A percentile compares a stretch with the other conserved stretches of the same genome.
phyloP scores from a whole-genome alignment of 2,113 vertebrate species.

The Hyperopisus bebe region DNA sequence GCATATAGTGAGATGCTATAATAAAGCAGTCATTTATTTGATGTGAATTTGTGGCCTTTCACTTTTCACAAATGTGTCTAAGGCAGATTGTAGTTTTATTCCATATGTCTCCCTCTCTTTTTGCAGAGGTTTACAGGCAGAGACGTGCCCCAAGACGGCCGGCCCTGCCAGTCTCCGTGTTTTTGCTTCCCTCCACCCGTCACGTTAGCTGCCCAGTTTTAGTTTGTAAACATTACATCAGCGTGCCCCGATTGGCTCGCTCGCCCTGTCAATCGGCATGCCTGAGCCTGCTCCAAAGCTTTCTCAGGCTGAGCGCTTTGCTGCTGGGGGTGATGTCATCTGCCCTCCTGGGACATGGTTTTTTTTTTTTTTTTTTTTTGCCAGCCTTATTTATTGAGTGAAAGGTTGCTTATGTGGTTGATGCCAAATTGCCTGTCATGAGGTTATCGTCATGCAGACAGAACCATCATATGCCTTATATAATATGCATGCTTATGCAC shows the following conservation, averaged over 20 bases:
- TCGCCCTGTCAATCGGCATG: background rate
- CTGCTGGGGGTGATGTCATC: background rate
- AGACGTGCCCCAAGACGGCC: background rate
- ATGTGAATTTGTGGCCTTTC: background rate
- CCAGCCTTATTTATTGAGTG: background rate
- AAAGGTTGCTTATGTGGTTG: background rate
- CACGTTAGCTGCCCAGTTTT: background rate
- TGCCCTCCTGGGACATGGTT: background rate
- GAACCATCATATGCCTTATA: background rate
- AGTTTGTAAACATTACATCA: background rate
- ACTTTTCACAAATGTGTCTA: background rate
- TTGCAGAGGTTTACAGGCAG: background rate
- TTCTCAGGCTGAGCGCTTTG: background rate
- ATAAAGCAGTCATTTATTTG: background rate
- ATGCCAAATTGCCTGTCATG: background rate
- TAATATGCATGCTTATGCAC: background rate
- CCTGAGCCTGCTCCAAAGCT: background rate
- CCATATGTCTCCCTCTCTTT: background rate
- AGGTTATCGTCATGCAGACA: background rate
- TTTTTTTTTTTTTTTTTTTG: background rate
- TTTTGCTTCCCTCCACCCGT: background rate
- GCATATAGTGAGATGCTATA: background rate
- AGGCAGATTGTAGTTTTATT: background rate
- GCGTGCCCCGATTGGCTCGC: background rate
- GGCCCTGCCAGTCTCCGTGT: background rate